Conservation (phyloP, 2,113 vertebrate species). For the Gasterosteus aculeatus region DNA sequence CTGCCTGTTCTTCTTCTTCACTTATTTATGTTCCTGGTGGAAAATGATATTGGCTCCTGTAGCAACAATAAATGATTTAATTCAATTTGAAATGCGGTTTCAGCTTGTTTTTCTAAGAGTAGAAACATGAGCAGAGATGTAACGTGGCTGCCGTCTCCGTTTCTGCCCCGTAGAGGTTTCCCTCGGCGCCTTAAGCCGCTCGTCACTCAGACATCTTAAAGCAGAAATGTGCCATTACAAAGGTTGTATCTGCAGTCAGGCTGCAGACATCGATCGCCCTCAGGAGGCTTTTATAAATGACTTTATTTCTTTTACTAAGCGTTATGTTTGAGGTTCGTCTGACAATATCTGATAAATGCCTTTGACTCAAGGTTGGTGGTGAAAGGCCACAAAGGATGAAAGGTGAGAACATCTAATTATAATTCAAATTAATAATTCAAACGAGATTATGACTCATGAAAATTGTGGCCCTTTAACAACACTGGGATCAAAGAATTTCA, state of each 20-base stretch:
- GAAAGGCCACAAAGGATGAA: not conserved
- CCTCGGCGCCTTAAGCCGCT: too few species aligned
- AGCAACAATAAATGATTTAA: slow-evolving; percentile 37
- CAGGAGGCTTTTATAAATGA: not conserved
- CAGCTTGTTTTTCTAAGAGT: slow-evolving; percentile 17
- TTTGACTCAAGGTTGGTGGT: not conserved
- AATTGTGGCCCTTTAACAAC: not conserved
- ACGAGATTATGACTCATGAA: not conserved
- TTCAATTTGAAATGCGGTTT: slow-evolving; percentile 21
- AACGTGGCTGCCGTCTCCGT: not conserved
- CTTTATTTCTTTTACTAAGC: too few species aligned
- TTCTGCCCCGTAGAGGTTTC: not conserved
- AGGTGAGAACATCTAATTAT: not conserved
- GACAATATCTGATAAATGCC: not conserved
- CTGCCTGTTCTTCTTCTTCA: not conserved
- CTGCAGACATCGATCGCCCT: not conserved
- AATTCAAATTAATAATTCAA: not conserved
- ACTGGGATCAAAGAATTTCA: not conserved
- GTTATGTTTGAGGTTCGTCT: not conserved
- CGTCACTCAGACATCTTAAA: too few species aligned
- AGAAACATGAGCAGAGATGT: not conserved
- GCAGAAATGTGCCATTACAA: not conserved
- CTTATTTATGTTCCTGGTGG: slow-evolving; percentile 11
- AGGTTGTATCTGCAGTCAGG: not conserved
- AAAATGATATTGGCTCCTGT: not conserved